phyloP scores from a whole-genome alignment of 2,797 vertebrate species.

The Octomys mimax region DNA sequence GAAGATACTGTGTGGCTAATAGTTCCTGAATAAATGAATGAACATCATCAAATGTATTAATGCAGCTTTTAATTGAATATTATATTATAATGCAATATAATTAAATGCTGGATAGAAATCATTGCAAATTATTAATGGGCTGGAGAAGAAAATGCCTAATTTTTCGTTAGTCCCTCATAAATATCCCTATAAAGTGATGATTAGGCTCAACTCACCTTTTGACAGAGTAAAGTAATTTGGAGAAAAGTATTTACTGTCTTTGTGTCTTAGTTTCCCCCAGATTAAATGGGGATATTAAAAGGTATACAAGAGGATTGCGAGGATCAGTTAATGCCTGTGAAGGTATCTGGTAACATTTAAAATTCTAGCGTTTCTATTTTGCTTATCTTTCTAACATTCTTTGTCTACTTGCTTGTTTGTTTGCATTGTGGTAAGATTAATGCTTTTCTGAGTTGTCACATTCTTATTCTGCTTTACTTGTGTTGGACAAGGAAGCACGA shows the following conservation, averaged over 20 bases:
- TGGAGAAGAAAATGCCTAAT: neutral
- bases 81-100: neutral
- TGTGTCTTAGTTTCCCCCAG: constrained; percentile 5
- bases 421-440: neutral
- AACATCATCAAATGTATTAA: neutral
- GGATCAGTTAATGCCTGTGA: neutral
- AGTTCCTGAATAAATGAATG: neutral
- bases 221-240: neutral
- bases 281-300: constrained; percentile 31
- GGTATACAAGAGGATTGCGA: neutral
- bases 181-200: neutral
- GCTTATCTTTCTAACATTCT: neutral
- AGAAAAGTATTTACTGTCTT: constrained; percentile 19
- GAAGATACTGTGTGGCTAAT: neutral
- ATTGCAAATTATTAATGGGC: neutral
- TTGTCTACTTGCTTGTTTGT: neutral
- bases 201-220: neutral
- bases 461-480: constrained; percentile 55
- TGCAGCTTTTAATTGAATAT: neutral
- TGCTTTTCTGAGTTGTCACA: neutral
- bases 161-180: neutral
- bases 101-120: neutral
- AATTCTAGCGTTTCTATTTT: constrained; percentile 13
- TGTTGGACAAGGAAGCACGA: neutral
- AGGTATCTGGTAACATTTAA: neutral